These are phyloP conservation scores for Amphiduros pacificus DNA, from an alignment of 2,888 invertebrate species.

Conservation along the genomic window DNA sequence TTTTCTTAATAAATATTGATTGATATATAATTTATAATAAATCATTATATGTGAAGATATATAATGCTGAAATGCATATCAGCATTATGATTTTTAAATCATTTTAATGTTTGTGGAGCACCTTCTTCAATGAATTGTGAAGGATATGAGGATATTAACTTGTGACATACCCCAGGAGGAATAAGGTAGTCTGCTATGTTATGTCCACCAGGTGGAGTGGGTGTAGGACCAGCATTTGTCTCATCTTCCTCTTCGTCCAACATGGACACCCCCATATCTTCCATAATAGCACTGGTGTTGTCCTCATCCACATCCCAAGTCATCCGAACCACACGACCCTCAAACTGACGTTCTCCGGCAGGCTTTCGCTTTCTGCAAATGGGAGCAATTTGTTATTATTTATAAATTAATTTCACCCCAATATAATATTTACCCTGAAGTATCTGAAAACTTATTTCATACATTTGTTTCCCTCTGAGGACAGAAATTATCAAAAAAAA, in stretches of 20 bases:
- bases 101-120: neutral
- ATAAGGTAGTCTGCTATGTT: slow-evolving; percentile 15
- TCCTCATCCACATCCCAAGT: slow-evolving; percentile 31
- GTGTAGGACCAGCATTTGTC: neutral
- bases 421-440: no score
- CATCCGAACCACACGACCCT: slow-evolving; percentile 14
- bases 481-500: no score
- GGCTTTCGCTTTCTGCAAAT: no score
- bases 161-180: slow-evolving; percentile 26
- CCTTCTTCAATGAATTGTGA: neutral
- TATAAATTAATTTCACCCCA: no score
- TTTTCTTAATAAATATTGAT: no score
- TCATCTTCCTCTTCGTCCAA: slow-evolving; percentile 18
- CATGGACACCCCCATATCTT: slow-evolving; percentile 38
- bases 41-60: no score
- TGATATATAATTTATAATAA: no score
- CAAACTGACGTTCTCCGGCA: no score
- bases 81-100: neutral
- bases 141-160: neutral
- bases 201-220: slow-evolving; percentile 8
- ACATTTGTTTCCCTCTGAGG: no score
- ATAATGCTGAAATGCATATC: no score
- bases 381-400: no score
- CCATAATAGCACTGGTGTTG: slow-evolving; percentile 33
- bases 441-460: no score